Base-by-base conservation (phyloP, 1,140 invertebrate species). In the Caenorhabditis briggsae region DNA sequence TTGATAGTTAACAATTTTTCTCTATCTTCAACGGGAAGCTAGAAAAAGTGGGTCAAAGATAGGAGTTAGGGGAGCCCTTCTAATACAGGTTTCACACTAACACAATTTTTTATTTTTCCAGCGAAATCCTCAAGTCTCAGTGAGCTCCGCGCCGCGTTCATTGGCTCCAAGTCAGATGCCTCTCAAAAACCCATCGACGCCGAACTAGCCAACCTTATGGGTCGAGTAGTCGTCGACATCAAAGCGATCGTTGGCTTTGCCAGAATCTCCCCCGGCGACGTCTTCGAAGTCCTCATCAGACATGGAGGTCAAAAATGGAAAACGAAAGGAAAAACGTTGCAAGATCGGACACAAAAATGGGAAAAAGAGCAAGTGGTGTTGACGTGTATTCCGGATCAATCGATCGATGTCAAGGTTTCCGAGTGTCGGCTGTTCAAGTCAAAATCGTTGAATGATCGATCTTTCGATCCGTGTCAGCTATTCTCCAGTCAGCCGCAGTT, bases 231-330 rank as follows among this genome's bases (percentile, higher is more conserved):
- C 25, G 78, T 89, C 33, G 88, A 89, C n/a, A 70, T 89, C 23
- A 89, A 89, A 74, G 94, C 94, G 50, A 93, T 95, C 88, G 94
- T 94, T 89, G 94, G 94, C 12, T 95, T 94, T 92, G 94, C 94
- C 9, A 91, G 94, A 55, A 91, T 95, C n/a, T 94, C 94, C 91
- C 93, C 94, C 14, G 94, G 94, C 8, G 94, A 95, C 91, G 93
- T 94, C 20, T 95, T 95, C 92, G 95, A 95, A 91, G 94, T 95
- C 18, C 93, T 92, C 5, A 92, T 95, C 20, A 93, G 93, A 85
- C 94, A 95, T 88, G 95, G 95, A 16, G 89, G 90, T 23, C 94
- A 95, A 90, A 95, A 95, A 90, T 95, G 94, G 94, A 94, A 94
- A 89, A 93, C 93, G 16, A 83, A 74, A 43, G 94, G 94, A 0